These are phyloP conservation scores for Phylloscopus trochilus DNA, from an alignment of 2,113 vertebrate genomes.

Conservation along the genomic window DNA sequence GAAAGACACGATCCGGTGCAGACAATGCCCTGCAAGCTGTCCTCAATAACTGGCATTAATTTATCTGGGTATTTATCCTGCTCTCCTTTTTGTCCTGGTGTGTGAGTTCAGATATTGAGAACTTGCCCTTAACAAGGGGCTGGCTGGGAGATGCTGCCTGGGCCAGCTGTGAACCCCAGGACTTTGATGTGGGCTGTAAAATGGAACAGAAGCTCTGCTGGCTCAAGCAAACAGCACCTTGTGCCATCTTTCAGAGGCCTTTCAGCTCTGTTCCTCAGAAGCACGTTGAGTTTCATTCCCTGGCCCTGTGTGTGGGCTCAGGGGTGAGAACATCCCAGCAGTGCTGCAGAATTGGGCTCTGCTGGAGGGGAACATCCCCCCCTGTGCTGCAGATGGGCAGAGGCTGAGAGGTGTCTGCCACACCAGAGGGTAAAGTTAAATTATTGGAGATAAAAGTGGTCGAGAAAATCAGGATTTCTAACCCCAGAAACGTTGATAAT, in stretches of 20 bases:
- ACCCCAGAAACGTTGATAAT: fast-evolving
- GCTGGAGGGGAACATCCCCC: not conserved
- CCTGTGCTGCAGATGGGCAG: not conserved
- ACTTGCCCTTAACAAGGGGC: not conserved
- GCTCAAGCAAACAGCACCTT: not conserved
- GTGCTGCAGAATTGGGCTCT: not conserved
- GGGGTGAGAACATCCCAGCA: not conserved
- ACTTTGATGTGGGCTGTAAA: not conserved
- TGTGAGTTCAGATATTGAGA: not conserved
- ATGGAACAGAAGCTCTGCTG: not conserved
- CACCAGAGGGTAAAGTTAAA: fast-evolving
- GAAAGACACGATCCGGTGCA: not conserved
- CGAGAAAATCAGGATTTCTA: not conserved
- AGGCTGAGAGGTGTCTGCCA: not conserved
- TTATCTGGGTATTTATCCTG: not conserved
- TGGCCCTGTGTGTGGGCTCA: not conserved
- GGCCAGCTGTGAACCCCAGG: not conserved
- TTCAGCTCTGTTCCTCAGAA: not conserved
- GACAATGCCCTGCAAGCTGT: not conserved
- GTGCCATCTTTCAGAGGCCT: not conserved
- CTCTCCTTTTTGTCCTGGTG: not conserved
- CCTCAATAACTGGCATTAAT: not conserved
- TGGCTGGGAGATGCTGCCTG: not conserved
- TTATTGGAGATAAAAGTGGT: not conserved
- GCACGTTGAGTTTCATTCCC: fast-evolving